Conservation (phyloP, 2,888 invertebrate genomes). For the Cosmopolites sordidus region DNA sequence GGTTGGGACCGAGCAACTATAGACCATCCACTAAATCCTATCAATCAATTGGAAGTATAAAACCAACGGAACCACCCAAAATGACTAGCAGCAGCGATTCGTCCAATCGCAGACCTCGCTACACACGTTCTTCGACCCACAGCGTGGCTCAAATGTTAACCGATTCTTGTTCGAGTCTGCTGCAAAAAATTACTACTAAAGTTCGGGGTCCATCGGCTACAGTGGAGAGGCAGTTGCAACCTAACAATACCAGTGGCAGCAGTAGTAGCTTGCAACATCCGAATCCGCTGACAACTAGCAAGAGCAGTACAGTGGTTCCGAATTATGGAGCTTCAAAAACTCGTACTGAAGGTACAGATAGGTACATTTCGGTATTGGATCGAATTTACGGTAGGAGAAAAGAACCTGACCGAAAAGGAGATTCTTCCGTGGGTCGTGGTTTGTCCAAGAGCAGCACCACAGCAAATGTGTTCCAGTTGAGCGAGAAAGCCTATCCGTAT, state of each 20-base stretch:
- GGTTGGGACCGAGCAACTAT: conserved; percentile 23
- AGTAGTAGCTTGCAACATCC: conserved; percentile 14
- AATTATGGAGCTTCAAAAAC: conserved; percentile 45
- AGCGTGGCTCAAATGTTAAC: conserved; percentile 83
- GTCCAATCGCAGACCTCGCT: conserved; percentile 57
- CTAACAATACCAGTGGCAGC: conserved; percentile 13
- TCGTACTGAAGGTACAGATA: conserved; percentile 66
- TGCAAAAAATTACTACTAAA: conserved; percentile 72
- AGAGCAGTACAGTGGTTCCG: conserved; percentile 36
- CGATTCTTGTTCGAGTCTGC: conserved; percentile 81
- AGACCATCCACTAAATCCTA: conserved; percentile 15
- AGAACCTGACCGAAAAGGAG: conserved; percentile 67
- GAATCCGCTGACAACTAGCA: conserved; percentile 37
- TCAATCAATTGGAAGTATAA: conserved; percentile 20
- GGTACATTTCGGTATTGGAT: conserved; percentile 72
- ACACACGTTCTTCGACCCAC: conserved; percentile 71
- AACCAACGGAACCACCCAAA: conserved; percentile 31
- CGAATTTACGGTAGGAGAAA: conserved; percentile 59
- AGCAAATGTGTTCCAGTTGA: conserved; percentile 53
- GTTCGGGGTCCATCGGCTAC: conserved; percentile 69
- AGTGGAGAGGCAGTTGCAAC: conserved; percentile 41
- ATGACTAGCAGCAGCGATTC: conserved; percentile 35
- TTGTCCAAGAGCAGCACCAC: conserved; percentile 70
- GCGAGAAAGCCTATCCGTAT: conserved; percentile 64
- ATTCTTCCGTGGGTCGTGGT: conserved; percentile 53